These are phyloP conservation scores for Paragorgia papillata DNA, from an alignment of 92 coral and sea anemone genomes.

Conservation along the genomic window DNA sequence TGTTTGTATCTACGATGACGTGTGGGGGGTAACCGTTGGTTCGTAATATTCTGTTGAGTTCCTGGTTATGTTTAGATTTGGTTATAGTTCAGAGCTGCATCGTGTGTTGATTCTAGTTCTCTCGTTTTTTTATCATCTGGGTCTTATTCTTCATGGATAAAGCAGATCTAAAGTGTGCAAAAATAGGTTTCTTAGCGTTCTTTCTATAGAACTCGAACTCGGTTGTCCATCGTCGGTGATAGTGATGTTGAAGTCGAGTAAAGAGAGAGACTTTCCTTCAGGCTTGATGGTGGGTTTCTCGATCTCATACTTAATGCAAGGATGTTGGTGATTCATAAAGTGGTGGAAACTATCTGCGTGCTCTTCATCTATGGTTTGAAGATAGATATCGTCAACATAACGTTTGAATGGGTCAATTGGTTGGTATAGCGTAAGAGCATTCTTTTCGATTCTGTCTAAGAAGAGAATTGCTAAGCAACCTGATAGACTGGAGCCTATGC, in stretches of 20 bases:
- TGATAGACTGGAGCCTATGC: conserved; percentile 6
- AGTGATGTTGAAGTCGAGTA: too few relatives aligned
- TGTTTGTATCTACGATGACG: not conserved
- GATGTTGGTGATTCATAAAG: conserved; percentile 4
- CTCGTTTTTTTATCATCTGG: conserved; percentile 41
- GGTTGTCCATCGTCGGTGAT: conserved; percentile 39
- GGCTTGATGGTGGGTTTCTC: conserved; percentile 42
- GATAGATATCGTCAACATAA: conserved; percentile 57
- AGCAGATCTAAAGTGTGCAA: conserved; percentile 46
- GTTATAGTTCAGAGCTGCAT: conserved; percentile 5
- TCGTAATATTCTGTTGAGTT: not conserved
- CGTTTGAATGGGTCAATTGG: conserved; percentile 39
- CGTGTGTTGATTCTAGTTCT: conserved; percentile 32
- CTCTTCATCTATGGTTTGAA: conserved; percentile 43
- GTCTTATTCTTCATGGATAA: conserved; percentile 27
- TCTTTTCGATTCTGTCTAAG: conserved; percentile 56
- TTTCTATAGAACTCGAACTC: conserved; percentile 56
- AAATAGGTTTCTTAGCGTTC: conserved; percentile 50
- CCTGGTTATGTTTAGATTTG: not conserved
- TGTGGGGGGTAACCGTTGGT: not conserved
- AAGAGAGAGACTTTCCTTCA: conserved; percentile 34
- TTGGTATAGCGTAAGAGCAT: conserved; percentile 41
- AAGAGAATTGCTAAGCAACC: conserved; percentile 50
- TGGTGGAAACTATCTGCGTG: conserved; percentile 47
- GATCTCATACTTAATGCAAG: conserved; percentile 28